Evolutionary conservation across 2,797 vertebrate genomes (phyloP).

Genomic region (Chelidonichthys spinosus): DNA sequence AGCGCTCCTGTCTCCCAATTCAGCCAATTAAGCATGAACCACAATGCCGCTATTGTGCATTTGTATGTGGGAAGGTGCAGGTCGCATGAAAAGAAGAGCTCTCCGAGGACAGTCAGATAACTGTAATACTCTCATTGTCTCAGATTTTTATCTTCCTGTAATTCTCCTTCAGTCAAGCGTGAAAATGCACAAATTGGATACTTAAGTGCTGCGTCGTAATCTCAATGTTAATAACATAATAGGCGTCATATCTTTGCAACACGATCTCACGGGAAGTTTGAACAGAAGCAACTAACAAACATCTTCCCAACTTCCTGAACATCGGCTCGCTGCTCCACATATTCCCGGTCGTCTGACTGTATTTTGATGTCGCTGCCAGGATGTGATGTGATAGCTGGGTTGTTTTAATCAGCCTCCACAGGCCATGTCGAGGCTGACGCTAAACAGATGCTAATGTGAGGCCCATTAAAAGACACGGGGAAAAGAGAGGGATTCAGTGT

Average conservation of each 20-base stretch:
- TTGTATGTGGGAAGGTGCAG: constrained; percentile 39
- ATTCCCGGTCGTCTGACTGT: constrained; percentile 53
- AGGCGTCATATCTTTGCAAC: constrained; percentile 12
- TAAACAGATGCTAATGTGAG: constrained; percentile 85
- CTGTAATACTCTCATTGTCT: constrained; percentile 39
- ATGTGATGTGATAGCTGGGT: constrained; percentile 70
- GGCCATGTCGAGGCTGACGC: constrained; percentile 70
- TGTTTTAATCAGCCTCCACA: constrained; percentile 78
- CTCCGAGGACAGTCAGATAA: constrained; percentile 32
- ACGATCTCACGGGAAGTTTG: constrained; percentile 9
- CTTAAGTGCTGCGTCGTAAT: constrained; percentile 7
- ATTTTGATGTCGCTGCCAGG: constrained; percentile 67
- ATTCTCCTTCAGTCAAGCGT: constrained; percentile 19
- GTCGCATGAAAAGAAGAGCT: constrained; percentile 13
- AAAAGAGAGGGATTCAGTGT: constrained; percentile 68
- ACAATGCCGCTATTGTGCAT: constrained; percentile 60
- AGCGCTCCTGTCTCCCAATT: constrained; percentile 71
- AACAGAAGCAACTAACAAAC: constrained; percentile 40
- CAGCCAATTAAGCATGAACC: constrained; percentile 77
- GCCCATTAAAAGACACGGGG: constrained; percentile 74
- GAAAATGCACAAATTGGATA: constrained; percentile 28
- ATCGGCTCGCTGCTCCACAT: constrained; percentile 29
- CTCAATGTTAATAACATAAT: constrained; percentile 13
- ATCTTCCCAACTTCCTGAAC: constrained; percentile 28
- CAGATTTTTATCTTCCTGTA: constrained; percentile 29